Evolutionary conservation across 2,113 vertebrate species (phyloP).

Genomic region (Gopherus flavomarginatus): DNA sequence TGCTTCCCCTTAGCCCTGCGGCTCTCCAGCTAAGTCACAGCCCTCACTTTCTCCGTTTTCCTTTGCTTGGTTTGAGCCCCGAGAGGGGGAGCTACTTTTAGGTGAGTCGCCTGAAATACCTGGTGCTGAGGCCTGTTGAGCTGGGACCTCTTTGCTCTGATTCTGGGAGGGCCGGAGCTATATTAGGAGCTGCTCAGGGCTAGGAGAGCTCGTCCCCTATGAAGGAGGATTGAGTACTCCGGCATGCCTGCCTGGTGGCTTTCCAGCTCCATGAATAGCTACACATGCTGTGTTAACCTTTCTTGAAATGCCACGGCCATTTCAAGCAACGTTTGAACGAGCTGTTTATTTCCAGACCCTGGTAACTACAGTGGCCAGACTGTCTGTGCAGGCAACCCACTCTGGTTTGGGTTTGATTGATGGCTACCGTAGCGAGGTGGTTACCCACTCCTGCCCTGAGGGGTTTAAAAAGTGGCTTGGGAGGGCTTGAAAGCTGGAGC

Average conservation of each 20-base stretch:
- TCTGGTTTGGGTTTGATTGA: not conserved
- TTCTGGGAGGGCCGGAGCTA: not conserved
- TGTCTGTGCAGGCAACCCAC: not conserved
- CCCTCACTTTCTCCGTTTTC: not conserved
- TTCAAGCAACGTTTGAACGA: conserved; percentile 40
- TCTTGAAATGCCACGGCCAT: conserved; percentile 25
- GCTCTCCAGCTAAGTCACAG: not conserved
- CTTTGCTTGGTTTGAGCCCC: not conserved
- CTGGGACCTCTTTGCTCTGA: not conserved
- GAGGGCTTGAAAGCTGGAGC: too few relatives aligned
- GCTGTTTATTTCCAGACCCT: conserved; percentile 27
- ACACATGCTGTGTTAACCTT: conserved; percentile 47
- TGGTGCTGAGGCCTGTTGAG: rapidly evolving
- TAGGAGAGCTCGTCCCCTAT: not conserved
- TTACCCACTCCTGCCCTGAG: too few relatives aligned
- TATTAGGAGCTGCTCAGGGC: rapidly evolving
- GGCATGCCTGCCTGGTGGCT: conserved; percentile 2
- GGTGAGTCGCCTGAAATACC: not conserved
- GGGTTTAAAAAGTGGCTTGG: too few relatives aligned
- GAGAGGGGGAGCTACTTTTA: not conserved
- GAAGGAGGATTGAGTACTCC: not conserved
- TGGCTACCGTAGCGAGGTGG: not conserved
- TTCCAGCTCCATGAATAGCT: not conserved
- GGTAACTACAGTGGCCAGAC: not conserved
- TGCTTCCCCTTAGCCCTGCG: rapidly evolving